Conservation (phyloP, 2,113 vertebrate genomes). For the Entosphenus tridentatus region DNA sequence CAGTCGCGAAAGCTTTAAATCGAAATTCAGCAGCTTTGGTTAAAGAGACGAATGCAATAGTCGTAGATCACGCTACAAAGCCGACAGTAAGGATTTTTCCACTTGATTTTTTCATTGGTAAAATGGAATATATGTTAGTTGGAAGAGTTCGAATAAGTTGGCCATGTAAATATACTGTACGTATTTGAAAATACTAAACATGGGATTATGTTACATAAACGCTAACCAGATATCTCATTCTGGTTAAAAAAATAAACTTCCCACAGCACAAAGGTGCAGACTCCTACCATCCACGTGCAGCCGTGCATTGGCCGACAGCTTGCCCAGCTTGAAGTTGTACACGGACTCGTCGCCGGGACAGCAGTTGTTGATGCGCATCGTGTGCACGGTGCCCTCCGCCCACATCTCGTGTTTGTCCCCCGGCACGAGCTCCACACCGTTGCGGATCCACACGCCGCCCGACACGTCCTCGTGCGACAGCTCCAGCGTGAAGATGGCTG, state of each 20-base stretch:
- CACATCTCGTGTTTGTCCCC: constrained; percentile 58
- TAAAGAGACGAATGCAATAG: too few relatives aligned
- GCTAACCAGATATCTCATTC: too few relatives aligned
- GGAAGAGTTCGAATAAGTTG: too few relatives aligned
- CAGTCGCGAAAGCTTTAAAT: too few relatives aligned
- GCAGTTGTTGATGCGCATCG: constrained; percentile 54
- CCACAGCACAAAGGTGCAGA: too few relatives aligned
- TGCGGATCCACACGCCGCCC: constrained; percentile 79
- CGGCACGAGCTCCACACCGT: constrained; percentile 51
- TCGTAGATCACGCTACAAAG: too few relatives aligned
- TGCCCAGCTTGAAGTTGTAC: constrained; percentile 83
- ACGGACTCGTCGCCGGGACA: constrained; percentile 55
- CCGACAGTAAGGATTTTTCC: too few relatives aligned
- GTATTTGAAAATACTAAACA: background rate
- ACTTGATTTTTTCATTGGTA: background rate
- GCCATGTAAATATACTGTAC: background rate
- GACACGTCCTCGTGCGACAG: constrained; percentile 65
- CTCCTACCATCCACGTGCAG: constrained; percentile 73
- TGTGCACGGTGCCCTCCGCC: constrained; percentile 42
- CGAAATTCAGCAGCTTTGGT: too few relatives aligned
- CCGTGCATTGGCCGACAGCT: constrained; percentile 65
- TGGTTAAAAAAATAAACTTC: too few relatives aligned
- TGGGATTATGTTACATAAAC: background rate
- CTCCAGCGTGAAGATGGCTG: constrained; percentile 62
- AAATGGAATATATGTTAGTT: too few relatives aligned